Conservation (phyloP, 1,140 invertebrate species). For the Littorina saxatilis region DNA sequence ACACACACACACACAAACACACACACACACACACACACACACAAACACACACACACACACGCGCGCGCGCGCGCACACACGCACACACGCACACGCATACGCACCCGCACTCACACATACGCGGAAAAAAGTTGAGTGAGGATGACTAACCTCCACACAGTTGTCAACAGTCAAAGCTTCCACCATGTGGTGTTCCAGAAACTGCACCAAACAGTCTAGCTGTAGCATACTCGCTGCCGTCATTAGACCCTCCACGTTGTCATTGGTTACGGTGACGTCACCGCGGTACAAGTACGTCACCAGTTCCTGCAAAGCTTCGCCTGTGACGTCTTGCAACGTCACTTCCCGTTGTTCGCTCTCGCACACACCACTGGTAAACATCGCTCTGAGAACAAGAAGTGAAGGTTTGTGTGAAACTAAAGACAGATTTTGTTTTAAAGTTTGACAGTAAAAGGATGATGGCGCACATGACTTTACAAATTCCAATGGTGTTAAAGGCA, state of each 20-base stretch:
- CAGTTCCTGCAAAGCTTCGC: conserved; percentile 45
- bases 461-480: too few species aligned
- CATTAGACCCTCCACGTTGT: conserved; percentile 65
- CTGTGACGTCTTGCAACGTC: conserved; percentile 50
- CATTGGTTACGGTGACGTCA: conserved; percentile 54
- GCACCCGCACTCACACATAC: too few species aligned
- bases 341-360: conserved; percentile 54
- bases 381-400: conserved; percentile 54
- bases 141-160: conserved; percentile 53
- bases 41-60: too few species aligned
- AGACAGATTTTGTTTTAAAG: too few species aligned
- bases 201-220: conserved; percentile 53
- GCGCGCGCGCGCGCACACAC: too few species aligned
- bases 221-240: conserved; percentile 64
- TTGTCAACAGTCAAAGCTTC: conserved; percentile 52
- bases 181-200: conserved; percentile 58
- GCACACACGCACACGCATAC: too few species aligned
- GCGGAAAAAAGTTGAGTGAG: too few species aligned
- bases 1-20: too few species aligned
- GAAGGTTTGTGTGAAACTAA: too few species aligned
- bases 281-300: conserved; percentile 65
- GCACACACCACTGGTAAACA: conserved; percentile 63
- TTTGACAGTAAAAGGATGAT: too few species aligned
- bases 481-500: too few species aligned
- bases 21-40: too few species aligned